Base-by-base conservation (phyloP, 2,797 vertebrate genomes). In the Rhynchotus rufescens region DNA sequence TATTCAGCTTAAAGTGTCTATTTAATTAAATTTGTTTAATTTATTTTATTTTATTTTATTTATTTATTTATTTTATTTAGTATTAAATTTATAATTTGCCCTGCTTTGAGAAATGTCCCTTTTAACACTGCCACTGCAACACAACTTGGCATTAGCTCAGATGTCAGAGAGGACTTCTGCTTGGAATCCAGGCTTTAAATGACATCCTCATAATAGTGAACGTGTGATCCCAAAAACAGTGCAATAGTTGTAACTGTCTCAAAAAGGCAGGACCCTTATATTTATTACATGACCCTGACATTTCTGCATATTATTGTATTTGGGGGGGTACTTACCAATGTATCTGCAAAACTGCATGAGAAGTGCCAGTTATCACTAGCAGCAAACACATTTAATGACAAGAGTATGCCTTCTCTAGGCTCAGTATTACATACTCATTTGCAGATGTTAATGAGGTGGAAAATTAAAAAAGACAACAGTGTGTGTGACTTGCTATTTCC, bases 381-480 rank as follows among this genome's bases (percentile, higher is more conserved):
- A 93, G 78, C 60, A 92, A 93, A 91, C 49, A 60, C 30, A 44
- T 81, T 96, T 95, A 96, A 87, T 89, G 78, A 93, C 80, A 94
- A 67, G 56, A 64, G 10, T 75, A 68, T 71, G 68, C 93, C 60
- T 96, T 94, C 54, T 93, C 17, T 56, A 89, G 42, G 36, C 66
- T 94, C 86, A 96, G 75, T 76, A 91, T 91, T 88, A 72, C 51
- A 91, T 80, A 82, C 47, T 75, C 90, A 94, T 95, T 94, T 82
- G 88, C 85, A 96, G 92, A 91, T 87, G 62, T 88, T 97, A 97
- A 97, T 95, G 95, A 96, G 59, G 93, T 94, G 66, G 95, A 97
- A 97, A 97, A 97, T 96, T 96, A 91, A 97, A 97, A 96, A 94
- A 86, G 93, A 97, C 92, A 95, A 94, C 45, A 94, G 65, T 90